Evolutionary conservation across 2,888 invertebrate species (phyloP), one percentile per base, ranked within the genome.

Genomic region (Idaea dimidiata): DNA sequence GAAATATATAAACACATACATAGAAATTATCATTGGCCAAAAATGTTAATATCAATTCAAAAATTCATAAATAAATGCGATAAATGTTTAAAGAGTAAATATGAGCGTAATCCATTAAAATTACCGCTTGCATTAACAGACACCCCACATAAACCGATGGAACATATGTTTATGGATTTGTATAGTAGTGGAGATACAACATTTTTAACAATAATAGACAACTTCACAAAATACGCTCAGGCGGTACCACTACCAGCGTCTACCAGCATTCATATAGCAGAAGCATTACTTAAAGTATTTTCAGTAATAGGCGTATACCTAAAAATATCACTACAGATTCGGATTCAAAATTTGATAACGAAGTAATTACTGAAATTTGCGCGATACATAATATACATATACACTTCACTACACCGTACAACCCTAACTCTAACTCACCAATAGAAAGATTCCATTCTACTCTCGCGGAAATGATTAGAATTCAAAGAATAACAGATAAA

Each of bases 181-280:
- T 70, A 70, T 6, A 65, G 59, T 0, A 69, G 62, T 8, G 70
- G 67, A 57, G 67, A 71, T 5, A 57, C 57, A n/a, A 73, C 71
- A 0, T 76, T 72, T 16, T 10, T 74, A 5, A 77, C 75, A 0
- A 62, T 75, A 0, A 74, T 76, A 59, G 76, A 77, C 8, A 74
- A 72, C 7, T 77, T 77, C 31, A 65, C 73, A 0, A 77, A 77
- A 65, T 72, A 69, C 1, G 74, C 74, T 1, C 74, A 74, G 62
- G 77, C 74, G 14, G 60, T 70, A 1, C 70, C 73, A 6, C 53
- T 77, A 0, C 31, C 5, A 0, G 72, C 68, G 6, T 17, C 64
- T 17, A 76, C 55, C 6, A 73, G 72, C 18, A 65, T 73, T 3
- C 66, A 70, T 54, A 69, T 74, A 2, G 72, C 70, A 0, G 72